A percentile compares a stretch with the other conserved stretches of the same genome.
phyloP scores from a whole-genome alignment of 1,140 invertebrate genomes.

The Scaptomyza graminum region DNA sequence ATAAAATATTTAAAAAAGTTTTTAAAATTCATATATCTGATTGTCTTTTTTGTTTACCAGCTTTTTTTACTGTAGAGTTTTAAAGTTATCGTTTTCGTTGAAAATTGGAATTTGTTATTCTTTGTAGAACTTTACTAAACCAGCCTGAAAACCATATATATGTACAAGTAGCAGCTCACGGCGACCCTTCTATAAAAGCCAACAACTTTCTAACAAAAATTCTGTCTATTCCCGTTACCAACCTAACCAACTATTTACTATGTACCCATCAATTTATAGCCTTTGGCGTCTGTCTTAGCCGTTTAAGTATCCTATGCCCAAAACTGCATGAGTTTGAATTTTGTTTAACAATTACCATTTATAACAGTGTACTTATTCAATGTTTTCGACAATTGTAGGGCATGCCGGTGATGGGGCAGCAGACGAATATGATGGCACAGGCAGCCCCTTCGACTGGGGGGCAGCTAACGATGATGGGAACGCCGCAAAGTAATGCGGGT shows the following conservation, averaged over 20 bases:
- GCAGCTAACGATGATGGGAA: constrained; percentile 82
- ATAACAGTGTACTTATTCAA: constrained; percentile 32
- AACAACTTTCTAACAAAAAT: constrained; percentile 29
- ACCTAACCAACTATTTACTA: constrained; percentile 16
- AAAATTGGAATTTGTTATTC: constrained; percentile 13
- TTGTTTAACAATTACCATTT: neutral
- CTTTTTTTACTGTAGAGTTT: constrained; percentile 5
- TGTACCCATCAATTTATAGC: constrained; percentile 47
- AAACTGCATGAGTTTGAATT: constrained; percentile 54
- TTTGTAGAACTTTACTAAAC: constrained; percentile 40
- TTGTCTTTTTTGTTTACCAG: neutral
- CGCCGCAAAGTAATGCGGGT: constrained; percentile 72
- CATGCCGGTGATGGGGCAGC: constrained; percentile 82
- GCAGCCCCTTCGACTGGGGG: constrained; percentile 83
- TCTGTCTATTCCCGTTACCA: constrained; percentile 17
- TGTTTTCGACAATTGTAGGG: constrained; percentile 65
- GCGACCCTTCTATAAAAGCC: constrained; percentile 25
- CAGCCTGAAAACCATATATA: neutral
- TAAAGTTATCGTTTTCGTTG: constrained; percentile 5
- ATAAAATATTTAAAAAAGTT: neutral
- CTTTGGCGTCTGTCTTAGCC: constrained; percentile 54
- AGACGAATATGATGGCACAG: constrained; percentile 71
- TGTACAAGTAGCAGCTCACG: constrained; percentile 30
- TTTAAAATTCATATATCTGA: constrained; percentile 1
- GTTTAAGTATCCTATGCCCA: constrained; percentile 32